Base-by-base conservation (phyloP, 2,797 vertebrate genomes). In the Spinus pinus region DNA sequence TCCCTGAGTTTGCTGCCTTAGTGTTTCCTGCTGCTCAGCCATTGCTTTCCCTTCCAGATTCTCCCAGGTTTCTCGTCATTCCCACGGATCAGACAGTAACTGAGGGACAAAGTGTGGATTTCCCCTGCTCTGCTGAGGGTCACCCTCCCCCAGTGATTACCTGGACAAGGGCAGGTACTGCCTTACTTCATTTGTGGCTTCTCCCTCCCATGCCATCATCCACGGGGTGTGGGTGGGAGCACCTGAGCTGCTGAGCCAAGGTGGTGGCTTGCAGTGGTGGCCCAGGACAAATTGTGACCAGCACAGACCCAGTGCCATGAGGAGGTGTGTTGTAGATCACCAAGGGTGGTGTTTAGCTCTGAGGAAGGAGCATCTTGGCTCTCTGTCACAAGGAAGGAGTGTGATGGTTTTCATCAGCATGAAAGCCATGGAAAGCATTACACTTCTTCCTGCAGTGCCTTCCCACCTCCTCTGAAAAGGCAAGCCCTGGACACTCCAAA, bases 121-220 rank as follows among this genome's bases (percentile, higher is more conserved):
- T 98, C 42, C 89, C 86, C 30, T 98, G 98, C 86, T 94, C 96
- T 79, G 97, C 97, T 10, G 95, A 97, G 35, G 97, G 98, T 30
- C 97, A 93, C 58, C 97, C 98, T 67, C 65, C 90, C 4, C 97
- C 98, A 0, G 96, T 97, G 37, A 97, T 97, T 37, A 82, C 98
- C 81, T 98, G 98, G 98, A 98, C 98, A 0, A 97, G 97, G 79
- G 97, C 96, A 96, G 98, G 98, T 98, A 97, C 56, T 78, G 65
- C 73, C 33, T 86, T 6, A 1, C 28, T 61, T 54, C 6, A 5
- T n/a, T 61, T 0, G 0, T 3, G 50, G 7, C 54, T 86, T 75
- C 35, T 78, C 46, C 41, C 50, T 90, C 16, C 41, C 2, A 0
- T n/a, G 46, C 14, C 20, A 7, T 25, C 75, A 6, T 33, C 49